Percentiles rank a stretch among this genome's conserved stretches.
phyloP scores from a whole-genome alignment of 2,888 invertebrate species.

The Lobophora halterata region DNA sequence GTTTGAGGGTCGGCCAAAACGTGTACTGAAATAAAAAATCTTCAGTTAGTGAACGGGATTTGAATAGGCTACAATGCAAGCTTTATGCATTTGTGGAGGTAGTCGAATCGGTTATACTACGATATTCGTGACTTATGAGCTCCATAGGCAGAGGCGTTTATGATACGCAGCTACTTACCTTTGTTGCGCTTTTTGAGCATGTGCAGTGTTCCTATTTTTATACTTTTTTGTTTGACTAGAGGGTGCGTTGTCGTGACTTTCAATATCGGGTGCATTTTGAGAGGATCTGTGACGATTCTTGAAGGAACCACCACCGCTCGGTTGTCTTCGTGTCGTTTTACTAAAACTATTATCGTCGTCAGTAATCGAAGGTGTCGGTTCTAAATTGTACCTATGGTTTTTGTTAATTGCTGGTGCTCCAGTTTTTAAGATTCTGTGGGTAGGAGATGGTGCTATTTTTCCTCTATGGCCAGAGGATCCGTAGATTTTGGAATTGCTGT shows the following conservation, averaged over 20 bases:
- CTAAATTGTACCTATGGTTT: slow-evolving; percentile 81
- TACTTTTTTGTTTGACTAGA: slow-evolving; percentile 66
- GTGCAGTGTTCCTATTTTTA: slow-evolving; percentile 65
- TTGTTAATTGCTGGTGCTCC: slow-evolving; percentile 83
- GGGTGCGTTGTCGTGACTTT: slow-evolving; percentile 58
- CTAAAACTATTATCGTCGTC: slow-evolving; percentile 83
- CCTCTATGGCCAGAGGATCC: slow-evolving; percentile 72
- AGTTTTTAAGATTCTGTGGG: slow-evolving; percentile 87
- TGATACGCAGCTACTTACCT: slow-evolving; percentile 52
- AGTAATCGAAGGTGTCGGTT: slow-evolving; percentile 82
- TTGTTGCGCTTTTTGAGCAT: slow-evolving; percentile 57
- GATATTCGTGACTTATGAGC: slow-evolving; percentile 20
- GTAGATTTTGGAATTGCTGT: slow-evolving; percentile 88
- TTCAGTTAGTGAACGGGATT: slow-evolving; percentile 29
- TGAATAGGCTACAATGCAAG: slow-evolving; percentile 18
- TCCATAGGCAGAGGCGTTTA: slow-evolving; percentile 9
- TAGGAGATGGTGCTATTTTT: slow-evolving; percentile 84
- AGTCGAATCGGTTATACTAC: slow-evolving; percentile 28
- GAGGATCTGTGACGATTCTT: slow-evolving; percentile 81
- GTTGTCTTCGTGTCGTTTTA: slow-evolving; percentile 78
- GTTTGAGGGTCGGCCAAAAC: slow-evolving; percentile 71
- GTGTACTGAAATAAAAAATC: slow-evolving; percentile 68
- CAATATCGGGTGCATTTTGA: slow-evolving; percentile 58
- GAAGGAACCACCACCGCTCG: slow-evolving; percentile 69
- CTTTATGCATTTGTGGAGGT: slow-evolving; percentile 23